These are phyloP conservation scores for Mastomys natalensis DNA, from an alignment of 2,113 vertebrate species.

Conservation along the genomic window DNA sequence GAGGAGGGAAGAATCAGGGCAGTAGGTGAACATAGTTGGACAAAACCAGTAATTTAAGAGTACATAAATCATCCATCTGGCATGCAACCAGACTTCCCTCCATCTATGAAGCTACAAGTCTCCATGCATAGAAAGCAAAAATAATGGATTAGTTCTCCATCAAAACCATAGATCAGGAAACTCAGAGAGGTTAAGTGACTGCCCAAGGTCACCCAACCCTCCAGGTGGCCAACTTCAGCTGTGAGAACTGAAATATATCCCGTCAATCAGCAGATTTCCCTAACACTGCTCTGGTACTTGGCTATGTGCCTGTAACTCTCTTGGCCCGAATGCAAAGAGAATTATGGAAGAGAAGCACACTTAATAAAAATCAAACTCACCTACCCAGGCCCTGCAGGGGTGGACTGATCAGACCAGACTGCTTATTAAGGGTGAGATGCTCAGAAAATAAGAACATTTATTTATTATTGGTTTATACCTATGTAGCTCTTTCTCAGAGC, in stretches of 20 bases:
- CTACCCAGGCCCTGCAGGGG: slow-evolving; percentile 39
- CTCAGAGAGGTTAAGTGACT: slow-evolving; percentile 15
- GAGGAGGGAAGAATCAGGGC: background rate
- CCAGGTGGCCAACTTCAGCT: slow-evolving; percentile 23
- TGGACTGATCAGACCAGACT: background rate
- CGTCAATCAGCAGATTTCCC: slow-evolving; percentile 24
- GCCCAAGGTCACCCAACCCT: slow-evolving; percentile 49
- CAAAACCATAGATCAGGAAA: slow-evolving; percentile 12
- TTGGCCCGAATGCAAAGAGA: slow-evolving; percentile 32
- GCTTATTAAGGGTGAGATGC: slow-evolving; percentile 31
- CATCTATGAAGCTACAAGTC: background rate
- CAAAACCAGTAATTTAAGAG: slow-evolving; percentile 46
- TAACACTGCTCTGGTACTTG: background rate
- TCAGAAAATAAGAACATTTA: background rate
- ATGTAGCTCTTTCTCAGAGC: slow-evolving; percentile 34
- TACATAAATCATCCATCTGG: slow-evolving; percentile 48
- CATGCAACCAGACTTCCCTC: background rate
- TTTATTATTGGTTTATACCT: slow-evolving; percentile 49
- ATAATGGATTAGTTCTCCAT: slow-evolving; percentile 26
- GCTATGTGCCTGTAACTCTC: slow-evolving; percentile 31
- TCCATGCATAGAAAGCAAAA: background rate
- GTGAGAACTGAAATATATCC: background rate
- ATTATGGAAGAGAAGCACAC: slow-evolving; percentile 59
- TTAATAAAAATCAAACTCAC: slow-evolving; percentile 66
- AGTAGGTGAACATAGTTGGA: slow-evolving; percentile 35